Base-by-base conservation (phyloP, 1,140 invertebrate genomes). In the Atta texana region DNA sequence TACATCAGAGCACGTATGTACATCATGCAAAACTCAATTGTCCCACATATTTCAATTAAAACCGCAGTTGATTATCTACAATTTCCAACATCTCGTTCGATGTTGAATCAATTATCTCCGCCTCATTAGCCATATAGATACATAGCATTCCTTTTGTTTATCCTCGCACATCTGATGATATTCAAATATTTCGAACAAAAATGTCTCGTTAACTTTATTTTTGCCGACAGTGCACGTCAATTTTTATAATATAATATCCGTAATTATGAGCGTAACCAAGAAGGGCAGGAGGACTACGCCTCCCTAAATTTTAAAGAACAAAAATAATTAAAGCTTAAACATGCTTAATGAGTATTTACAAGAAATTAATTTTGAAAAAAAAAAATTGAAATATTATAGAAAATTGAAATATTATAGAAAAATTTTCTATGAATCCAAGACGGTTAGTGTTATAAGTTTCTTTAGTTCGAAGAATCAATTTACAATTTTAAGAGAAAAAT, bases 101-200 rank as follows among this genome's bases (percentile, higher is more conserved):
- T 59, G n/a, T 77, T 77, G 16, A 3, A 77, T 49, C 10, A 77
- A 63, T 77, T 21, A 77, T 77, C 12, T 28, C 5, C 39, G 24
- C 10, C 21, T 49, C 39, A 21, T 78, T 66, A 31, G 6, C 18
- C 12, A 5, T 31, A 12, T 0, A 34, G 1, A 31, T 49, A 24
- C 24, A 0, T 24, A 31, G 8, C 75, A 49, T 64, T 51, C 12
- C 16, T 7, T 12, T 10, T 7, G 24, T 14, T 49, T 31, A 59
- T 39, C 2, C 16, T 63, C 21, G 5, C 39, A 8, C 16, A n/a
- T 64, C 12, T 64, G 53, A 34, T n/a, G 16, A 1, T 39, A 4
- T 31, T 31, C 39, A 44, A 21, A 28, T 8, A 31, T 31, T 49
- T 5, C 57, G 31, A 34, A 31, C 12, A 21, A 28, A 77, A 64